Base-by-base conservation (phyloP, 2,113 vertebrate species). In the Colaptes auratus region DNA sequence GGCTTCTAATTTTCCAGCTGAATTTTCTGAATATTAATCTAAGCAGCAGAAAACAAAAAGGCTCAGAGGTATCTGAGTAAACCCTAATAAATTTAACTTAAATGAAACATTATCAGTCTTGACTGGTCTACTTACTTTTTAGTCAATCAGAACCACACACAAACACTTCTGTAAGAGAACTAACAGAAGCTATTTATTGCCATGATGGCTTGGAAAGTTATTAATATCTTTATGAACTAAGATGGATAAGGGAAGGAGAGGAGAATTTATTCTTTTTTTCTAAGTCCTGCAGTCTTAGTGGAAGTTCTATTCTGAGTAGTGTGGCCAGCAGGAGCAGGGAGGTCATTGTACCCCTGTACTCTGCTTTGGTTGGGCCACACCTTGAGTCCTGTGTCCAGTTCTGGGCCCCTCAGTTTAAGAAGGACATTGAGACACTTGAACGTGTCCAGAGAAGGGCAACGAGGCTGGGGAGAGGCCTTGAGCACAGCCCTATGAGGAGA, bases 11-110 rank as follows among this genome's bases (percentile, higher is more conserved):
- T 94, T 93, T 86, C 55, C 78, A 44, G 12, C 7, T 12, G 30
- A 75, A 85, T 82, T 86, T 92, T 82, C 65, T 82, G 88, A 92
- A 79, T 50, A 50, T 46, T 48, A 84, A 95, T 65, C 70, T 86
- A 92, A 94, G 55, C 31, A 86, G 50, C 24, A 89, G 74, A 89
- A 94, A 90, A 73, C 35, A 89, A 71, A 63, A 70, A 44, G 28
- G 67, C 14, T 61, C 53, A 35, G 44, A 80, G 21, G 66, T 39
- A 16, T 35, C 36, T 86, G n/a, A 83, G 36, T 9, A 92, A 84
- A 75, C 24, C 16, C 15, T 42, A 77, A 65, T 55, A 72, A 69
- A 79, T 89, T 75, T 50, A 75, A 58, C n/a, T 69, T 66, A 48
- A 35, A 64, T 50, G 69, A 73, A 75, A 59, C 2, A 0, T 53